These are phyloP conservation scores for Mamestra configurata DNA, from an alignment of 1,140 invertebrate species.

Conservation along the genomic window DNA sequence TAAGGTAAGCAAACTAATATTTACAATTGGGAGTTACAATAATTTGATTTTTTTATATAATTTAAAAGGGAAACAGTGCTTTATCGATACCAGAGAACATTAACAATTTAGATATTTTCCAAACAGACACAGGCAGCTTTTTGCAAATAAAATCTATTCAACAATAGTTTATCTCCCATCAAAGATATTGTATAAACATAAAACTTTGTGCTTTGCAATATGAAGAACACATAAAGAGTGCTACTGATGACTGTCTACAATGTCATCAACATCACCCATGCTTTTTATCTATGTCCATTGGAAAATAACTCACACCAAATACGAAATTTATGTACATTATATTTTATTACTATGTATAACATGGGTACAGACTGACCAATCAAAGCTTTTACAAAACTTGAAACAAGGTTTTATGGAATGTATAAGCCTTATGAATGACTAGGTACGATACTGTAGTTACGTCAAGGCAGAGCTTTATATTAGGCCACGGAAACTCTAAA, in stretches of 20 bases:
- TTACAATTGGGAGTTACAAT: slow-evolving; percentile 78
- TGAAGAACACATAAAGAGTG: not conserved
- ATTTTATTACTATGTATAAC: slow-evolving; percentile 62
- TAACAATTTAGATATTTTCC: slow-evolving; percentile 56
- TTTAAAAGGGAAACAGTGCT: slow-evolving; percentile 41
- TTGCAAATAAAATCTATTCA: not conserved
- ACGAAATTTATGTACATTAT: slow-evolving; percentile 48
- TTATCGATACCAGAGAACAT: slow-evolving; percentile 47
- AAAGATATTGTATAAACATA: slow-evolving; percentile 3
- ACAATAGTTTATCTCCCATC: not conserved
- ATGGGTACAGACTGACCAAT: slow-evolving; percentile 75
- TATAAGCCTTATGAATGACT: slow-evolving; percentile 83
- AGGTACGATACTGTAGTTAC: slow-evolving; percentile 71
- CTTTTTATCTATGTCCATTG: slow-evolving; percentile 24
- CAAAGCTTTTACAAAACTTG: slow-evolving; percentile 77
- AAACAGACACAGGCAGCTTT: slow-evolving; percentile 56
- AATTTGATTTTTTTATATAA: slow-evolving; percentile 40
- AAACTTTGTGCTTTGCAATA: slow-evolving; percentile 35
- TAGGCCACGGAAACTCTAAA: slow-evolving; percentile 52
- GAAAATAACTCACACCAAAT: slow-evolving; percentile 46
- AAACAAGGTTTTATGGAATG: slow-evolving; percentile 84
- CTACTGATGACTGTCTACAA: slow-evolving; percentile 29
- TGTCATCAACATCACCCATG: slow-evolving; percentile 23
- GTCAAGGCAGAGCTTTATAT: slow-evolving; percentile 54
- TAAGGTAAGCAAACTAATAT: slow-evolving; percentile 85